Base-by-base conservation (phyloP, 2,888 invertebrate species). In the Sinohyriopsis cumingii region DNA sequence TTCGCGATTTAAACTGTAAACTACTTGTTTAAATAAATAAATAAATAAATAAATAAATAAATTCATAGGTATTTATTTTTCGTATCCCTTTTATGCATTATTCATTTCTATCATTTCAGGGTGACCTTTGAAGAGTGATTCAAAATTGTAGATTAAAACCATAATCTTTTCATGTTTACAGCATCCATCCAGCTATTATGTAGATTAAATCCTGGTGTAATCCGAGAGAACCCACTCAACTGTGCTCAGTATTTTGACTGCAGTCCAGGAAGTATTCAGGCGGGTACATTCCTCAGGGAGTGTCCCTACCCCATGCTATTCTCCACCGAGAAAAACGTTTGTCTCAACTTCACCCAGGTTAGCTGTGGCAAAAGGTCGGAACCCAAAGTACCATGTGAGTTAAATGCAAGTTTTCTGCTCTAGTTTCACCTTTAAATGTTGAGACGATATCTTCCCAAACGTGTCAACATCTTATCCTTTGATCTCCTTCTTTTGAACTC, bases 221-320 rank as follows among this genome's bases (percentile, higher is more conserved):
- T 82, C 45, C 60, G 73, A n/a, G 78, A 77, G 20, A 80, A 79
- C 60, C 80, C 80, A 1, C 71, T 80, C 3, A 79, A 80, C 61
- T 82, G 82, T 72, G 80, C 78, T 54, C 80, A 82, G 72, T 82
- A 82, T 65, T 79, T 80, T 28, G 80, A 82, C 65, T 82, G 82
- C 64, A 79, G 78, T 28, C 67, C 72, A 33, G 71, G 71, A 28
- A 80, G 80, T 56, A 77, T 78, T 3, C 59, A 69, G 18, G 78
- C 77, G 9, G 72, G 79, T 56, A 82, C 82, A 3, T 82, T 79
- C 68, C 72, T 82, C 55, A 57, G 80, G 18, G 82, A 82, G 62
- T 82, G 82, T 64, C 82, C 82, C 0, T 82, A 82, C 63, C 82
- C 82, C 0, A 78, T 80, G 73, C 65, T 79, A 64, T 83, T 83